Base-by-base conservation (phyloP, 1,140 invertebrate species). In the Brachionus asplanchnoidis region DNA sequence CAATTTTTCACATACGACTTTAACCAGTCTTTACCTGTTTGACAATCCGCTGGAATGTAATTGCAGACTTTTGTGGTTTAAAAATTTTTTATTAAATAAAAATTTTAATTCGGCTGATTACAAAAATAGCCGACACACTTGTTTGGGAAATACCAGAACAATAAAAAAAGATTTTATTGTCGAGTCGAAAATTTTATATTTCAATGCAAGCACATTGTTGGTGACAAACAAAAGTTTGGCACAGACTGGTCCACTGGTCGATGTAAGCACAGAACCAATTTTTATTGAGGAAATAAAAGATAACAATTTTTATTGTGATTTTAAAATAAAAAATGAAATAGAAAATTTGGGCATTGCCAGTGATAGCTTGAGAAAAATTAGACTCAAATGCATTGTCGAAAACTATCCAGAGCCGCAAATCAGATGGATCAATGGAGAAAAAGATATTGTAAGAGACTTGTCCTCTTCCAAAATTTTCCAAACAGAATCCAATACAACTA, bases 281-380 rank as follows among this genome's bases (percentile, higher is more conserved):
- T n/a, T 11, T 73, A 40, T 73, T 17, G 32, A 42, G 11, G 68
- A 73, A 5, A 42, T 73, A 36, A 40, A 73, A 17, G 68, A 73
- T 73, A 68, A 68, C 6, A 73, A 42, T 20, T 73, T 73, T 73
- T 77, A 6, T 77, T 77, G 73, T 50, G 73, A 77, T 77, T 7
- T 50, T 9, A 28, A 77, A 26, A 26, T 77, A 14, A 53, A 50
- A 20, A 23, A 5, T 26, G 0, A 26, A 3, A 28, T 77, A 26
- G 42, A 77, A 26, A 77, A 50, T 77, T 77, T 77, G 20, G 26
- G 73, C 11, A 14, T 50, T 26, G 0, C 1, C 3, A 32, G 26
- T 53, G 9, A n/a, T 2, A 77, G 32, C 32, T 8, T 20, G 1
- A 9, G 23, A 23, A 77, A 9, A 14, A 20, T 77, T n/a, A 46